A percentile compares a stretch with the other conserved stretches of the same genome.
phyloP scores from a whole-genome alignment of 2,888 invertebrate species.

The Leucophenga maculata region DNA sequence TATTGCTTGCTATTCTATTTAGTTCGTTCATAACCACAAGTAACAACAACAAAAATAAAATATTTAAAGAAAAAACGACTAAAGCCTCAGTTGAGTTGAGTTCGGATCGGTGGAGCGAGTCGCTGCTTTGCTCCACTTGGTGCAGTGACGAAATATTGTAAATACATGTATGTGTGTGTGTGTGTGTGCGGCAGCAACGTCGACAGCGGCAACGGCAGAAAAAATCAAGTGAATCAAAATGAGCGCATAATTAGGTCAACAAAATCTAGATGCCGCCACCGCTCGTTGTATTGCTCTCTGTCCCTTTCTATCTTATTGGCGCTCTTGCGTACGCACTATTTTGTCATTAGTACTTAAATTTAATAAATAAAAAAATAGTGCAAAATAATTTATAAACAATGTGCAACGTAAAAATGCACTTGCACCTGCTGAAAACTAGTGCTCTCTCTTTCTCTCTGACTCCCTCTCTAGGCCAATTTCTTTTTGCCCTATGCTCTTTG shows the following conservation, averaged over 20 bases:
- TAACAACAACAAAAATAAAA: conserved; percentile 34
- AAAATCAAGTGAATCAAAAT: conserved; percentile 65
- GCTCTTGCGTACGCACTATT: neutral
- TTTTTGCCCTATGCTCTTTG: conserved; percentile 6
- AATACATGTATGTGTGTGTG: conserved; percentile 39
- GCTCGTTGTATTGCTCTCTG: neutral
- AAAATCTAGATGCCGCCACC: conserved; percentile 42
- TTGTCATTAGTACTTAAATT: neutral
- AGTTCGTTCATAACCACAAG: conserved; percentile 50
- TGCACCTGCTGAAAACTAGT: neutral
- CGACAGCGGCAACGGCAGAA: conserved; percentile 45
- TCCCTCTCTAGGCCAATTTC: neutral
- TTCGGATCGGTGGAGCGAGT: conserved; percentile 27
- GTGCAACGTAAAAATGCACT: neutral
- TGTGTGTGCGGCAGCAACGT: conserved; percentile 15
- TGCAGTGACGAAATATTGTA: conserved; percentile 57
- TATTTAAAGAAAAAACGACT: conserved; percentile 30
- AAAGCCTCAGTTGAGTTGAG: conserved; percentile 20
- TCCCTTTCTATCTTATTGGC: too few relatives aligned
- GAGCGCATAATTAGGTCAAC: conserved; percentile 70
- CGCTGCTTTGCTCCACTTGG: conserved; percentile 60
- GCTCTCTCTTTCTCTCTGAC: neutral
- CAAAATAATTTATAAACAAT: conserved; percentile 16
- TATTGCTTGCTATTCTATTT: conserved; percentile 18
- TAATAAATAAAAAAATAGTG: neutral